phyloP scores from a whole-genome alignment of 2,888 invertebrate species.

The Pantelozetes paolii region DNA sequence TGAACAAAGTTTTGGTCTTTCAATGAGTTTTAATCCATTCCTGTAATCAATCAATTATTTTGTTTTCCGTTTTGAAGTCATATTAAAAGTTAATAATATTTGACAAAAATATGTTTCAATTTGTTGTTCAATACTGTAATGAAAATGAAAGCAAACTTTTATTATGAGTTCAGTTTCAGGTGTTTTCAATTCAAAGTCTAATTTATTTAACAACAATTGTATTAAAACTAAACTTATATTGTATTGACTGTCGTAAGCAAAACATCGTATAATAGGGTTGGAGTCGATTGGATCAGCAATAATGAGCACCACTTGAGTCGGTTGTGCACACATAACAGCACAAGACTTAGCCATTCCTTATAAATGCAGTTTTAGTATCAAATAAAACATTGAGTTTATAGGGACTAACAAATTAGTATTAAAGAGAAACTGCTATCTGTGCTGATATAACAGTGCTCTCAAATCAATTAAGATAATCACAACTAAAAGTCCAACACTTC shows the following conservation, averaged over 20 bases:
- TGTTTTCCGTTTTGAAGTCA: too few relatives aligned
- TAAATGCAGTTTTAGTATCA: too few relatives aligned
- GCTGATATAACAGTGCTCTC: neutral
- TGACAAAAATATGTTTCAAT: too few relatives aligned
- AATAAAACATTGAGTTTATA: neutral
- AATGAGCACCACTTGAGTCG: constrained; percentile 18
- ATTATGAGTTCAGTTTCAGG: too few relatives aligned
- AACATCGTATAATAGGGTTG: neutral
- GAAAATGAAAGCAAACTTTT: too few relatives aligned
- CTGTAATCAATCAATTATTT: too few relatives aligned
- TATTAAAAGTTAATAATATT: too few relatives aligned
- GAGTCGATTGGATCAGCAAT: constrained; percentile 11
- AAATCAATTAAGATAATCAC: constrained; percentile 33
- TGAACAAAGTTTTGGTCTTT: too few relatives aligned
- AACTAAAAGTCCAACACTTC: neutral
- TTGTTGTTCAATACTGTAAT: too few relatives aligned
- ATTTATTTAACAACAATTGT: neutral
- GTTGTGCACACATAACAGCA: neutral
- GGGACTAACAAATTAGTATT: constrained; percentile 18
- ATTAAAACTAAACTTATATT: too few relatives aligned
- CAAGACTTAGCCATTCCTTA: neutral
- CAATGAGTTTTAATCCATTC: too few relatives aligned
- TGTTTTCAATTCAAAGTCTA: neutral
- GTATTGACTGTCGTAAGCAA: neutral
- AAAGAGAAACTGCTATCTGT: neutral